Evolutionary conservation across 2,113 vertebrate genomes (phyloP).

Genomic region (Dissostichus mawsoni): DNA sequence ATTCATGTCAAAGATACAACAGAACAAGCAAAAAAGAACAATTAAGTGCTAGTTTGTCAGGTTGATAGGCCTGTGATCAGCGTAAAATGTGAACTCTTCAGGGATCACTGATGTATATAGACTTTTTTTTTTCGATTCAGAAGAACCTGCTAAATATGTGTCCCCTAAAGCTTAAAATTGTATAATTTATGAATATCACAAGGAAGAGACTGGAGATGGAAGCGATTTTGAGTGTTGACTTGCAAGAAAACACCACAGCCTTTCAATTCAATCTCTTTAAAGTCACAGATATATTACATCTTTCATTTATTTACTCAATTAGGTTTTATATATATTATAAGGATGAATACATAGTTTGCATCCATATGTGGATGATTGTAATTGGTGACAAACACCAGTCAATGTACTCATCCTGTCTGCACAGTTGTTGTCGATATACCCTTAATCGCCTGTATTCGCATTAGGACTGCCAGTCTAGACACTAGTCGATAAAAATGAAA

Average conservation of each 20-base stretch:
- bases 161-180: too few relatives aligned
- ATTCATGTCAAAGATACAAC: neutral
- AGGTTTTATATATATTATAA: too few relatives aligned
- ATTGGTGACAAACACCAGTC: neutral
- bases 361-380: neutral
- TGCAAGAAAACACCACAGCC: too few relatives aligned
- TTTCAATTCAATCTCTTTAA: too few relatives aligned
- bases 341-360: too few relatives aligned
- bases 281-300: too few relatives aligned
- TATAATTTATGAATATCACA: too few relatives aligned
- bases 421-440: neutral
- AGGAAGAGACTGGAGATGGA: too few relatives aligned
- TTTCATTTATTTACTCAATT: too few relatives aligned
- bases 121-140: neutral
- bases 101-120: neutral
- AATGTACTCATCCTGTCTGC: neutral
- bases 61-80: conserved; percentile 11
- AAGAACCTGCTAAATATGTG: neutral
- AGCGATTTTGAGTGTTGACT: too few relatives aligned
- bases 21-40: neutral
- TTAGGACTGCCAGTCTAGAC: neutral
- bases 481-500: neutral
- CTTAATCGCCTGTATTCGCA: too few relatives aligned
- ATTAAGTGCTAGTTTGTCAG: neutral
- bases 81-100: conserved; percentile 16